Conservation (phyloP, 2,888 invertebrate genomes). For the Chrysopilus asiliformis region DNA sequence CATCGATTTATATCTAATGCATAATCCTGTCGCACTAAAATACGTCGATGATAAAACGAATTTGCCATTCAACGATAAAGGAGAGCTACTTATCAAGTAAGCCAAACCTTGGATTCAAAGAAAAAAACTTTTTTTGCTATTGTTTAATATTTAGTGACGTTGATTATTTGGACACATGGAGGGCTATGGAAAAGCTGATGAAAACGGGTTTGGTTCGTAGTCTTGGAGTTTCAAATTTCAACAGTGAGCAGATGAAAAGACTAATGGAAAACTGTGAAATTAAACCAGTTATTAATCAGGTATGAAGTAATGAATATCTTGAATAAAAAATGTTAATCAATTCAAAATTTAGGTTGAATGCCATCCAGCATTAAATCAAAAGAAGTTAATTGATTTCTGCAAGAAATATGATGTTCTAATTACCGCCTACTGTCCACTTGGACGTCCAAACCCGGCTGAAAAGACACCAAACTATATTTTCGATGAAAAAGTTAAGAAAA, state of each 20-base stretch:
- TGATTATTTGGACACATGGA: conserved; percentile 67
- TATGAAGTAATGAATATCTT: no score
- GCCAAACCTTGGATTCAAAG: not conserved
- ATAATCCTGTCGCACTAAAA: conserved; percentile 63
- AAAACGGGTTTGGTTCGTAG: conserved; percentile 55
- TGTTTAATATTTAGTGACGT: conserved; percentile 42
- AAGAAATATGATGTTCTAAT: conserved; percentile 47
- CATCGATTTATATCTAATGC: conserved; percentile 68
- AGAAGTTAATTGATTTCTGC: conserved; percentile 52
- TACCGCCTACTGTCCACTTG: conserved; percentile 69
- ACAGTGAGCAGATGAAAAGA: conserved; percentile 57
- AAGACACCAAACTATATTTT: conserved; percentile 46
- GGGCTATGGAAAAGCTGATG: conserved; percentile 64
- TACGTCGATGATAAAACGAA: conserved; percentile 26
- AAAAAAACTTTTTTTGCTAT: no score
- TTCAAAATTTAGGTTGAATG: conserved; percentile 25
- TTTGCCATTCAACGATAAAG: conserved; percentile 14
- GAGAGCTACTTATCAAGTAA: conserved; percentile 6
- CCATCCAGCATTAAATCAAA: conserved; percentile 50
- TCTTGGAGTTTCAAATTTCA: conserved; percentile 83
- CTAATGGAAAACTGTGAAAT: conserved; percentile 49
- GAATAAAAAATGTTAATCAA: no score
- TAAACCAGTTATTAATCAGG: conserved; percentile 52
- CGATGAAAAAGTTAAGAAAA: conserved; percentile 37
- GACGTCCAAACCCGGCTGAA: conserved; percentile 59